These are phyloP conservation scores for Ethmia dodecea DNA, from an alignment of 2,888 invertebrate species.

Conservation along the genomic window DNA sequence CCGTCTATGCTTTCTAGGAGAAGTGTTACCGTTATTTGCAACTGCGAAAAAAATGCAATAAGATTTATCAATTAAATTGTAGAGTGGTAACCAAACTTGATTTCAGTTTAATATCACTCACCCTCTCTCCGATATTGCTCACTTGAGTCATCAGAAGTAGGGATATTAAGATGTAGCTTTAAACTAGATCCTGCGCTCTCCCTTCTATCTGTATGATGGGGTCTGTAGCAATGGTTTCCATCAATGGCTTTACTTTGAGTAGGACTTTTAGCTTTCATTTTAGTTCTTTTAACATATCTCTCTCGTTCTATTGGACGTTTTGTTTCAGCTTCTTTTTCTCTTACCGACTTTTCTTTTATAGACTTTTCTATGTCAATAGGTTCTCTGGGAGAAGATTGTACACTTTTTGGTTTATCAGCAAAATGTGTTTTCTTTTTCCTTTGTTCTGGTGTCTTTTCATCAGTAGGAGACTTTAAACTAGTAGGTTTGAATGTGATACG, in stretches of 20 bases:
- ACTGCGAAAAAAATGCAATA: slow-evolving; percentile 28
- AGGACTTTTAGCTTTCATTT: slow-evolving; percentile 69
- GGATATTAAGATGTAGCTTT: slow-evolving; percentile 75
- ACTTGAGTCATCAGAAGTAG: slow-evolving; percentile 80
- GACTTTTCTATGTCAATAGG: slow-evolving; percentile 55
- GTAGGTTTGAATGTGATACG: slow-evolving; percentile 42
- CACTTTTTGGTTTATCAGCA: slow-evolving; percentile 62
- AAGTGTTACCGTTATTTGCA: slow-evolving; percentile 64
- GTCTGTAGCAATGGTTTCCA: slow-evolving; percentile 46
- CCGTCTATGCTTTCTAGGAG: slow-evolving; percentile 79
- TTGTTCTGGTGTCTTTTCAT: slow-evolving; percentile 52
- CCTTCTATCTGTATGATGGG: slow-evolving; percentile 67
- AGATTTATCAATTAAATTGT: not conserved
- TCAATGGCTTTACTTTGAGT: slow-evolving; percentile 59
- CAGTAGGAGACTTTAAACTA: slow-evolving; percentile 49
- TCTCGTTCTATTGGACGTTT: slow-evolving; percentile 65
- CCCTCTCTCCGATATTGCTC: slow-evolving; percentile 72
- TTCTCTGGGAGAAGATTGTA: slow-evolving; percentile 63
- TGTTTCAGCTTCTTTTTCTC: slow-evolving; percentile 55
- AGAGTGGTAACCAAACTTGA: no score
- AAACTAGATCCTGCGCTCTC: slow-evolving; percentile 68
- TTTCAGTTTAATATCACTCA: slow-evolving; percentile 23
- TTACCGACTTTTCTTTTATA: slow-evolving; percentile 53
- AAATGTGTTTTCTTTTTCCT: slow-evolving; percentile 71
- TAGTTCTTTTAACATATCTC: slow-evolving; percentile 66